Conservation (phyloP, 2,797 vertebrate genomes). For the Oceanodroma leucorhoa region DNA sequence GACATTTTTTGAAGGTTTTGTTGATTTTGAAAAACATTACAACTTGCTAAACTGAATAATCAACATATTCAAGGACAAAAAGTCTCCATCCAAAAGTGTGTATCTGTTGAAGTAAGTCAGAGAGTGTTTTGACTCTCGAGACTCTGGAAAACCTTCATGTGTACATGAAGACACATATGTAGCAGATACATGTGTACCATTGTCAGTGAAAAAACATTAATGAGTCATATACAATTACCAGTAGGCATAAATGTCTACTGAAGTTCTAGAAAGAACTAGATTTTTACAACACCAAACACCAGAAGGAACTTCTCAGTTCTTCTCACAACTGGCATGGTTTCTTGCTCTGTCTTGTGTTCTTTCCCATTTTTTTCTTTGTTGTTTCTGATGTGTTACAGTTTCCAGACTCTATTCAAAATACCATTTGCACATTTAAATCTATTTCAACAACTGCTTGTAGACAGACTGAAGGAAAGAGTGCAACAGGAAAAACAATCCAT, state of each 20-base stretch:
- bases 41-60: not conserved
- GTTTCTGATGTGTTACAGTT: slow-evolving; percentile 23
- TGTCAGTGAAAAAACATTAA: not conserved
- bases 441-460: slow-evolving; percentile 43
- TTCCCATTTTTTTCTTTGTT: not conserved
- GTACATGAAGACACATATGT: not conserved
- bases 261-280: not conserved
- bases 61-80: not conserved
- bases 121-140: not conserved
- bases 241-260: not conserved
- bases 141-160: not conserved
- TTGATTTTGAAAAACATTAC: not conserved
- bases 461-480: slow-evolving; percentile 14
- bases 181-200: not conserved
- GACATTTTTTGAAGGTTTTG: not conserved
- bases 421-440: slow-evolving; percentile 50
- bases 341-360: not conserved
- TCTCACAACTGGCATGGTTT: not conserved
- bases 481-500: slow-evolving; percentile 41
- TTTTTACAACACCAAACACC: not conserved
- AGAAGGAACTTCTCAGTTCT: not conserved
- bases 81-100: not conserved
- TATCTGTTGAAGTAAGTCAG: not conserved
- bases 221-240: not conserved
- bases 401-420: slow-evolving; percentile 50